phyloP scores from a whole-genome alignment of 53 echinoderm and acorn worm species.

The Holothuria scabra region DNA sequence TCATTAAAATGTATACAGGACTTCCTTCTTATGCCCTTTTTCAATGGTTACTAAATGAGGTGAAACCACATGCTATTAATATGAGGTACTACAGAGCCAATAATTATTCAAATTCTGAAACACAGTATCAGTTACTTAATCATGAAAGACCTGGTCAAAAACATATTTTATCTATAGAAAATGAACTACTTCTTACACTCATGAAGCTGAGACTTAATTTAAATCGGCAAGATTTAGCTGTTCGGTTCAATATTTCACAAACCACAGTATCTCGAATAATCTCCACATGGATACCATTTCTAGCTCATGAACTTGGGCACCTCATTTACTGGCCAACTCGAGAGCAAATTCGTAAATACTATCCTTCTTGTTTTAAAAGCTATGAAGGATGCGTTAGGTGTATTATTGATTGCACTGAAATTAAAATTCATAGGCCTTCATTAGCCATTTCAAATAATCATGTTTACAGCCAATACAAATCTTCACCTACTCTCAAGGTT shows the following conservation, averaged over 20 bases:
- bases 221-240: conserved; percentile 56
- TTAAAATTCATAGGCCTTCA: conserved; percentile 68
- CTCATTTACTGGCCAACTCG: conserved; percentile 70
- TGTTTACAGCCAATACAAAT: conserved; percentile 74
- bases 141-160: conserved; percentile 54
- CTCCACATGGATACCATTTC: conserved; percentile 63
- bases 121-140: conserved; percentile 44
- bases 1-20: conserved; percentile 28
- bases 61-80: conserved; percentile 37
- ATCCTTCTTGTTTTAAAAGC: conserved; percentile 64
- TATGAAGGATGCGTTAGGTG: conserved; percentile 59
- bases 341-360: conserved; percentile 59
- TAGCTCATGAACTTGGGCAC: conserved; percentile 51
- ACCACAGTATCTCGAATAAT: conserved; percentile 62
- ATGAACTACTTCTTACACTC: conserved; percentile 64
- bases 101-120: conserved; percentile 31
- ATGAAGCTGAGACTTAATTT: conserved; percentile 65
- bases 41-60: conserved; percentile 51
- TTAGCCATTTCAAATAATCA: conserved; percentile 56
- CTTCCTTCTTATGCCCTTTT: conserved; percentile 51
- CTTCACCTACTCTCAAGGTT: conserved; percentile 58
- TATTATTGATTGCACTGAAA: conserved; percentile 78
- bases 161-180: conserved; percentile 41
- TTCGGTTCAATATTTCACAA: conserved; percentile 55
- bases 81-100: conserved; percentile 48